Base-by-base conservation (phyloP, 2,888 invertebrate species). In the Ceriagrion tenellum region DNA sequence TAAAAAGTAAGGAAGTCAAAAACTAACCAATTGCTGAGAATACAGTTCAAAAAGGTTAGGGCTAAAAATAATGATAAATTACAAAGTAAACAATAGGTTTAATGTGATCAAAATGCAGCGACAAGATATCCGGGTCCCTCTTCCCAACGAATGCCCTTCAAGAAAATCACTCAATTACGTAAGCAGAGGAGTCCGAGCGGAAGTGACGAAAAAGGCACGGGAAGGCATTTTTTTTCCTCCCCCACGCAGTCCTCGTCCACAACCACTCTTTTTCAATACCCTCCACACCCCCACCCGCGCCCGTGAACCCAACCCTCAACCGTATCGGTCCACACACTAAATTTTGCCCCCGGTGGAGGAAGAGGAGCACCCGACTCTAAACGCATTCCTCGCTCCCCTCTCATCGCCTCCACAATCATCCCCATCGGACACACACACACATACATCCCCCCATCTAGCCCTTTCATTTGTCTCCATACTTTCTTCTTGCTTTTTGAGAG, bases 311-410 rank as follows among this genome's bases (percentile, higher is more conserved):
- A 12, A 47, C 16, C 81, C 30, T 69, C 69, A 1, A 10, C 69
- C 16, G 35, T 16, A 81, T 81, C 81, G 81, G 26, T 23, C 35
- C 35, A 35, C 30, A 81, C 81, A 81, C 81, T 81, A 81, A 81
- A 81, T 81, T 81, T 81, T 35, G 10, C 81, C 81, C 30, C 20
- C 18, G 59, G 59, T 10, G 59, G 16, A 20, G 16, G 12, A 59
- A 16, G 59, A 59, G 12, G 81, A 30, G 81, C 81, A 81, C 81
- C 26, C 35, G 35, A 12, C 35, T 26, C 26, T 69, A 81, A 81
- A 81, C 69, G 69, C 69, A 81, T 81, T 81, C 81, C 81, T 81
- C 30, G 35, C 69, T 69, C 81, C 81, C 81, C 81, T 69, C n/a
- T 81, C 81, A 81, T 81, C 81, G 81, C 81, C 30, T 81, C 81